A percentile compares a stretch with the other conserved stretches of the same genome.
phyloP scores from a whole-genome alignment of 1,140 invertebrate species.

The Rhyacophila brunnea region DNA sequence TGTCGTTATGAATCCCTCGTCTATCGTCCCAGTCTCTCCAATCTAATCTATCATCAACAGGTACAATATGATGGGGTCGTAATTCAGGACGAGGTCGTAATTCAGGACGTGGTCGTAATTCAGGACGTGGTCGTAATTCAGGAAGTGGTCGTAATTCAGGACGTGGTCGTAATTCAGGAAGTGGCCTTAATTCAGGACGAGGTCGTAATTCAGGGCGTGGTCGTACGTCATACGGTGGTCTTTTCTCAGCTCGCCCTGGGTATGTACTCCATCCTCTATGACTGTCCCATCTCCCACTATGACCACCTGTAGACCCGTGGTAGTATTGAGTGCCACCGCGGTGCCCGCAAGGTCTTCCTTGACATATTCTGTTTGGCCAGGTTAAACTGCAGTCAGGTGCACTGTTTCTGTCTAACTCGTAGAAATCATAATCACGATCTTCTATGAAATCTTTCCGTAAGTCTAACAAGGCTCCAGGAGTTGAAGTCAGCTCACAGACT shows the following conservation, averaged over 20 bases:
- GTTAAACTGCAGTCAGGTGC: conserved; percentile 35
- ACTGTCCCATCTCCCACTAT: neutral
- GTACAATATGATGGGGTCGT: neutral
- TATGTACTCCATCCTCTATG: neutral
- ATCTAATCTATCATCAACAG: neutral
- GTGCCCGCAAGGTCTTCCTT: neutral
- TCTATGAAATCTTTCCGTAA: conserved; percentile 60
- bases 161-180: conserved; percentile 1
- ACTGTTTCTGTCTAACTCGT: conserved; percentile 66
- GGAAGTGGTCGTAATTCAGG: too few species aligned
- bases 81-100: conserved; percentile 4
- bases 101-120: conserved; percentile 1
- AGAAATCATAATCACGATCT: conserved; percentile 75
- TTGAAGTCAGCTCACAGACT: conserved; percentile 71
- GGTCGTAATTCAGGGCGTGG: too few species aligned
- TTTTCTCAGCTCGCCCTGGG: neutral
- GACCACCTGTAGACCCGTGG: conserved; percentile 12
- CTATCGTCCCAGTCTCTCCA: conserved; percentile 10
- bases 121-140: conserved; percentile 7
- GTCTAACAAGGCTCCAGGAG: conserved; percentile 65
- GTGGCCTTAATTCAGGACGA: conserved; percentile 7
- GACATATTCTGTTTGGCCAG: conserved; percentile 41
- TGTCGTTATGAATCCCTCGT: neutral
- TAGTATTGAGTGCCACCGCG: neutral
- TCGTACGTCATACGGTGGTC: conserved; percentile 10